phyloP scores from a whole-genome alignment of 2,797 vertebrate genomes.

The Varecia variegata region DNA sequence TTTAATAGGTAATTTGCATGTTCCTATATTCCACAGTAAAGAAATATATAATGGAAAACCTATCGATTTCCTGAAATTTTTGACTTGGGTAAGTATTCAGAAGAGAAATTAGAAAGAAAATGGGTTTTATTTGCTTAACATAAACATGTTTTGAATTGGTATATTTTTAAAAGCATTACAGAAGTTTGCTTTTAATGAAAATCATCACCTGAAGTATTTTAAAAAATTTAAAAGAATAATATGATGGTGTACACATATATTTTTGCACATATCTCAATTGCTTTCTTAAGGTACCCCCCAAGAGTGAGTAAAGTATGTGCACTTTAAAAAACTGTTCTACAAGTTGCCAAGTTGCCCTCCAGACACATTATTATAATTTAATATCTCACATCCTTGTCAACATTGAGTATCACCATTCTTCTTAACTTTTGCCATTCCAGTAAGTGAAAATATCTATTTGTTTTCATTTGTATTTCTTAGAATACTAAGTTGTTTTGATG shows the following conservation, averaged over 20 bases:
- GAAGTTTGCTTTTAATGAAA: slow-evolving; percentile 29
- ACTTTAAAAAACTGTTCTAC: neutral
- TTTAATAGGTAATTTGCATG: neutral
- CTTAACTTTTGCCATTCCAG: neutral
- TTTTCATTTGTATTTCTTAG: neutral
- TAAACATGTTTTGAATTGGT: slow-evolving; percentile 15
- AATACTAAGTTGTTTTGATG: neutral
- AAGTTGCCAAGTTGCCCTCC: neutral
- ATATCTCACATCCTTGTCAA: neutral
- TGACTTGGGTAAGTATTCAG: neutral
- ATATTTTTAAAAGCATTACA: neutral
- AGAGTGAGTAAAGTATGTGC: neutral
- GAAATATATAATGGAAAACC: neutral
- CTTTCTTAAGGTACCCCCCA: neutral
- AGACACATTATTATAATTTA: neutral
- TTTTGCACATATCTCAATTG: neutral
- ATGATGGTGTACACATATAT: neutral
- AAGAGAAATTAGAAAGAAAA: slow-evolving; percentile 23
- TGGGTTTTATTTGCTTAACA: neutral
- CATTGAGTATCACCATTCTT: neutral
- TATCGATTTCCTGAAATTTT: slow-evolving; percentile 1
- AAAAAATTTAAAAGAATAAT: neutral
- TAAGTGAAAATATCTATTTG: neutral
- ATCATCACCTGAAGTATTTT: neutral
- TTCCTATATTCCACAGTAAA: neutral